phyloP scores from a whole-genome alignment of 2,113 vertebrate genomes.

The Peucedramus taeniatus region DNA sequence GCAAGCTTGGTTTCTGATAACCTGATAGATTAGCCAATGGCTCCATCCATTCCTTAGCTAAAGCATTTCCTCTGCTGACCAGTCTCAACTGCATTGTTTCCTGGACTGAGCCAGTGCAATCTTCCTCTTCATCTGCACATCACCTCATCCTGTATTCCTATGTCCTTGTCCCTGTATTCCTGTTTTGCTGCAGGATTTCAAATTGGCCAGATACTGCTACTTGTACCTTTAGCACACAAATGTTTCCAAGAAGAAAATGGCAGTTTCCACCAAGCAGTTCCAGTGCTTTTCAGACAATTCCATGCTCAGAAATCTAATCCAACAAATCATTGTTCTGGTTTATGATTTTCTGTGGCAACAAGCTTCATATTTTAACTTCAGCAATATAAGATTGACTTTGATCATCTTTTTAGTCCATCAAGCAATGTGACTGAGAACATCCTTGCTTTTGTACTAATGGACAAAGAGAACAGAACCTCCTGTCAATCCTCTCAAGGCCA shows the following conservation, averaged over 20 bases:
- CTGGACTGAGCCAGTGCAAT: not conserved
- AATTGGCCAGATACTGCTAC: not conserved
- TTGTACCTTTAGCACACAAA: not conserved
- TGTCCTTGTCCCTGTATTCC: not conserved
- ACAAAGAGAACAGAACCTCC: not conserved
- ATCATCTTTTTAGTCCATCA: not conserved
- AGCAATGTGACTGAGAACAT: not conserved
- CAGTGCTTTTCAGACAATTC: not conserved
- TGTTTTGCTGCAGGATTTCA: not conserved
- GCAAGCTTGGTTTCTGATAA: not conserved
- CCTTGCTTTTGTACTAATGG: not conserved
- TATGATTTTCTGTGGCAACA: not conserved
- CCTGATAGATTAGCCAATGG: not conserved
- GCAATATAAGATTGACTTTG: not conserved
- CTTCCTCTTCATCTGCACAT: not conserved
- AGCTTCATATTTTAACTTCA: not conserved
- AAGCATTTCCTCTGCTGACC: not conserved
- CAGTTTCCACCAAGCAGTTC: not conserved
- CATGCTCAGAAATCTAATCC: not conserved
- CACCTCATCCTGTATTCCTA: too few species aligned
- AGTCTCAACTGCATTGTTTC: not conserved
- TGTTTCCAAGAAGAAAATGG: not conserved
- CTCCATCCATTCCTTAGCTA: not conserved
- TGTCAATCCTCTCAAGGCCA: not conserved
- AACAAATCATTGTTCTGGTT: not conserved